Evolutionary conservation across 1,140 invertebrate species (phyloP), one percentile per base, ranked within the genome.

Genomic region (Drosophila varians): DNA sequence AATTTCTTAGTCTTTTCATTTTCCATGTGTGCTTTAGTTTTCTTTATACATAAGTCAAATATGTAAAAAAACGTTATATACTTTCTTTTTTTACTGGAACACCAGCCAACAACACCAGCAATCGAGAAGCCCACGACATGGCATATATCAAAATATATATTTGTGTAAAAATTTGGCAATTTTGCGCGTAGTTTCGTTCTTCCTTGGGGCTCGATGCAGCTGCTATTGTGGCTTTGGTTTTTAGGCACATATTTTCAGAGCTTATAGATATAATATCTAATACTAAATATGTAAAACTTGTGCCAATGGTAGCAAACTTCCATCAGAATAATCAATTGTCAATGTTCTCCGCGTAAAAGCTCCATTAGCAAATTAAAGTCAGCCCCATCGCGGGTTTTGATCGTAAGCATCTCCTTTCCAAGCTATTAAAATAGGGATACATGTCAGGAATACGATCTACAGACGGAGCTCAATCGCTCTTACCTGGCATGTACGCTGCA

Each of bases 311-410:
- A 42, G 11, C 26, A 19, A 26, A 55, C 14, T 54, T 64, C 46
- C 54, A 40, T 74, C 23, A 43, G 36, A 28, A 34, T 45, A 18
- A 68, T 45, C 69, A 80, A 66, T 82, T 89, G 90, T 91, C 90
- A 97, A 92, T 97, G 96, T 92, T 98, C 97, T 75, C 97, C 97
- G 91, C 98, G 94, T 36, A 99, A 92, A 36, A 99, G 93, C 92
- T 99, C 98, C 96, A 99, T 98, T 52, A 99, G 93, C 65, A 99
- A 93, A 91, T 99, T 98, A 92, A 98, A 99, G 57, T 96, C 96
- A 80, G 97, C 96, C 26, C 96, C 94, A 90, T 98, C 96, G 78
- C 96, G 96, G 62, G 95, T 94, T 92, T 97, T 97, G 73, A 95
- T 95, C 5, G 94, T 93, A 58, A 98, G 92, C 94, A 98, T 96